Base-by-base conservation (phyloP, 2,797 vertebrate genomes). In the Macrochelys suwanniensis region DNA sequence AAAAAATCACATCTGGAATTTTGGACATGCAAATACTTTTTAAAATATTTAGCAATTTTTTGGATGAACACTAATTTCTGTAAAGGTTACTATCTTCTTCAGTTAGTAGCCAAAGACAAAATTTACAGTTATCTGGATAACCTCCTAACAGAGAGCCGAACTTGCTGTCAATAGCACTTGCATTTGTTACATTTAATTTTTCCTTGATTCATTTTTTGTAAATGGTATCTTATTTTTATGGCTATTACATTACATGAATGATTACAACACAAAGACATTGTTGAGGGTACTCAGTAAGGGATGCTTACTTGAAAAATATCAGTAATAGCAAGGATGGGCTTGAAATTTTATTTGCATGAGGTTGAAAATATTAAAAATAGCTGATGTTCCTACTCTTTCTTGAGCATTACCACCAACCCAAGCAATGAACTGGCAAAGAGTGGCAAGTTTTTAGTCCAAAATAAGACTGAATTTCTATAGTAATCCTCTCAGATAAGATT, bases 1-100 rank as follows among this genome's bases (percentile, higher is more conserved):
- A 96, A 95, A 93, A 53, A n/a, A 95, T 16, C 28, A 81, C 19
- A 95, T 68, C 51, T 93, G 80, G 53, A 93, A 93, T 92, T 94
- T 96, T 78, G 91, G 47, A 81, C 50, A 85, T 79, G 82, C 33
- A 91, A 94, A 87, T 12, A 31, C 31, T 83, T 97, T 88, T 88
- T 61, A 82, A 83, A 89, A 85, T 82, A 96, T 50, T 84, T n/a
- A 88, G 37, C 5, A 31, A 87, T 28, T 89, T 57, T 19, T 23
- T 23, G 84, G 23, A 95, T 80, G 37, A 95, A 82, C 17, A 61
- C 54, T 50, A 31, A 85, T 88, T 96, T 94, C 89, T 96, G 50
- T 42, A 85, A 95, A 82, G 74, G 83, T 77, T 45, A 51, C 47
- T 84, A 71, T 50, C 86, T 91, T 91, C 31, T 25, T 57, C 53